A percentile compares a stretch with the other conserved stretches of the same genome.
phyloP scores from a whole-genome alignment of 2,797 vertebrate species.

The Peromyscus nudipes region DNA sequence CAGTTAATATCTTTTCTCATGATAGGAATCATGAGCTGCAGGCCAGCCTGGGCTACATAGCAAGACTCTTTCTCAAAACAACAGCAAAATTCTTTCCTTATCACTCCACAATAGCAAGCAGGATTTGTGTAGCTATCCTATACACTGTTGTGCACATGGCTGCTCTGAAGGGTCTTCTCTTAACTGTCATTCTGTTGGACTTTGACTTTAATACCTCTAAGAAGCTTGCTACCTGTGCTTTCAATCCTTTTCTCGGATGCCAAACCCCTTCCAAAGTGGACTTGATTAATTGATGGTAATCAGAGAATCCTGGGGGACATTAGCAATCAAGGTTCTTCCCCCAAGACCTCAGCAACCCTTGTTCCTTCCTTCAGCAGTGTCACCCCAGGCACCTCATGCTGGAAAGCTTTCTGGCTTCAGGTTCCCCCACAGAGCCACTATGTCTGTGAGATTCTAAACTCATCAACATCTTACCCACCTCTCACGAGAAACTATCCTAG shows the following conservation, averaged over 20 bases:
- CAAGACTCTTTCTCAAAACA: not conserved
- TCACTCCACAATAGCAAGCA: not conserved
- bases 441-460: not conserved
- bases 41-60: not conserved
- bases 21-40: not conserved
- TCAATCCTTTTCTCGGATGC: not conserved
- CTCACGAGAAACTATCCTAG: not conserved
- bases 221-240: not conserved
- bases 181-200: not conserved
- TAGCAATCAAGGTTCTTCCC: not conserved
- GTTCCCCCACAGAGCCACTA: not conserved
- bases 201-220: not conserved
- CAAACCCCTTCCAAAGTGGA: not conserved
- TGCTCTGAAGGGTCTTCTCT: not conserved
- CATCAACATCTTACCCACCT: not conserved
- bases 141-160: accelerated
- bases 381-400: not conserved
- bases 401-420: not conserved
- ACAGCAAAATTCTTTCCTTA: not conserved
- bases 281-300: not conserved
- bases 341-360: not conserved
- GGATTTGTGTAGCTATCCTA: not conserved
- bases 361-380: not conserved
- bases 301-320: not conserved
- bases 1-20: not conserved